Conservation (phyloP, 1,140 invertebrate species). For the Carcinoscorpius rotundicauda region DNA sequence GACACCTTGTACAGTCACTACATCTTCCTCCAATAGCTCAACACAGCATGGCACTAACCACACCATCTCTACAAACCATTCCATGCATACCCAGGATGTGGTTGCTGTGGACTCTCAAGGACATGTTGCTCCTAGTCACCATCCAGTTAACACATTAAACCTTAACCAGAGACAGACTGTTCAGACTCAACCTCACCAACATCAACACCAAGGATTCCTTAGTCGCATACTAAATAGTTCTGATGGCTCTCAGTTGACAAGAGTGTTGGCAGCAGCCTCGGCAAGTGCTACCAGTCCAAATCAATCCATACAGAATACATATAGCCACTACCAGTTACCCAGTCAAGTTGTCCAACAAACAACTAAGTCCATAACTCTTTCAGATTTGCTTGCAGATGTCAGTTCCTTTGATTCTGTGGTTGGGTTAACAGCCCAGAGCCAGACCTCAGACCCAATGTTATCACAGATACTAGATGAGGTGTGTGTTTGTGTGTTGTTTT, state of each 20-base stretch:
- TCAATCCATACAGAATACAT: constrained; percentile 1
- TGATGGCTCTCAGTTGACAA: no score
- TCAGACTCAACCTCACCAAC: no score
- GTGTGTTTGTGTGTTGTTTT: constrained; percentile 27
- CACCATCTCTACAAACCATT: no score
- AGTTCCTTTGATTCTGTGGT: background rate
- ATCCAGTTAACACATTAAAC: no score
- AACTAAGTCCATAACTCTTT: constrained; percentile 3
- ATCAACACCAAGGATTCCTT: no score
- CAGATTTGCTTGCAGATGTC: background rate
- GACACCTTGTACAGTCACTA: constrained; percentile 17
- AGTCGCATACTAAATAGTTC: no score
- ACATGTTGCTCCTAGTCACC: constrained; percentile 6
- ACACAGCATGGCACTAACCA: background rate
- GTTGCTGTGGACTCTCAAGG: constrained; percentile 14
- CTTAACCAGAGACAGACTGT: no score
- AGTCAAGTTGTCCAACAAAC: constrained; percentile 7
- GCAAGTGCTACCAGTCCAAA: background rate
- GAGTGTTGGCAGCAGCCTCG: no score
- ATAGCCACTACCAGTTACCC: constrained; percentile 3
- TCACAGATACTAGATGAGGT: constrained; percentile 72
- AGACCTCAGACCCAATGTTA: constrained; percentile 52
- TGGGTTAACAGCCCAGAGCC: constrained; percentile 26
- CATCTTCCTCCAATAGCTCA: background rate
- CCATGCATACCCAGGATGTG: constrained; percentile 8